Conservation (phyloP, 2,888 invertebrate species). For the Eilema depressum region DNA sequence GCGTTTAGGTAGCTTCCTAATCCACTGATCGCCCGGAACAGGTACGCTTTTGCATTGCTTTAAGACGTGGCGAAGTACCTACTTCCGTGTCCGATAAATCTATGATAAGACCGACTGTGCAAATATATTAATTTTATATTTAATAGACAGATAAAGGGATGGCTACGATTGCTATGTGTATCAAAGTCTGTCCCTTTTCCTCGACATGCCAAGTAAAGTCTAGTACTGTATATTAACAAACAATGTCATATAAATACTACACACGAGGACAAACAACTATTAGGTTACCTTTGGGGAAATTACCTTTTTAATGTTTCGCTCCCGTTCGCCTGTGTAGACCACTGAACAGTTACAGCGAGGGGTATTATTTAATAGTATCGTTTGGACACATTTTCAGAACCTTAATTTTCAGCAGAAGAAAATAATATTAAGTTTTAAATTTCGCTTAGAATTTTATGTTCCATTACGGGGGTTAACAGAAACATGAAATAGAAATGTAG, state of each 20-base stretch:
- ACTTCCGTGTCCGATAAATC: too few species aligned
- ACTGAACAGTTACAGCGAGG: not conserved
- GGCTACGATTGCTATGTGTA: too few species aligned
- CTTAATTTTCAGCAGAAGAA: not conserved
- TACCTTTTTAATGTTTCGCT: slow-evolving; percentile 1
- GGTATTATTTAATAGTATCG: not conserved
- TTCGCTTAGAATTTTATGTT: not conserved
- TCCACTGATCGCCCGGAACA: too few species aligned
- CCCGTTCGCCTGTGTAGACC: not conserved
- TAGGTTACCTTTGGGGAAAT: not conserved
- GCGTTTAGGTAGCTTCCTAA: too few species aligned
- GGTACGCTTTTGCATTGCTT: too few species aligned
- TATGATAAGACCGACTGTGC: too few species aligned
- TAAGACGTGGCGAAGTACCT: too few species aligned
- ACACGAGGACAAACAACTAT: not conserved
- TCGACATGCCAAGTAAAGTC: not conserved
- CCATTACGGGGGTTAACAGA: not conserved
- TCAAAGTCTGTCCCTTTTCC: too few species aligned
- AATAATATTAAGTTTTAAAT: not conserved
- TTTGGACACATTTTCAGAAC: not conserved
- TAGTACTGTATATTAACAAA: not conserved
- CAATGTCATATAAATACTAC: not conserved
- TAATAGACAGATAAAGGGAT: too few species aligned
- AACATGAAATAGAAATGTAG: not conserved
- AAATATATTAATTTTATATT: too few species aligned